Base-by-base conservation (phyloP, 1,140 invertebrate species). In the Idris sp. region DNA sequence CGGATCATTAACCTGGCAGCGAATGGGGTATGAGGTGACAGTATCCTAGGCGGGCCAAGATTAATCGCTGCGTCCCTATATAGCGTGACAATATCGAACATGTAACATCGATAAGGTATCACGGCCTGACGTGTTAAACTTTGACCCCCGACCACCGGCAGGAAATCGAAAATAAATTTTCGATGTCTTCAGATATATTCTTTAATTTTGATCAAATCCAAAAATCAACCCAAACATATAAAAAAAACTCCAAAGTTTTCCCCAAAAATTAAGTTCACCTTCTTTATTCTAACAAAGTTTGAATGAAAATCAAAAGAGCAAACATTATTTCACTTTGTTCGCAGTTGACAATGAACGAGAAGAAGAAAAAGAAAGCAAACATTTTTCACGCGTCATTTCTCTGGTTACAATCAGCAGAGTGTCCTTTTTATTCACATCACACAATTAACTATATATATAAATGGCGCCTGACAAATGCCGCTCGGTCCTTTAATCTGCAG, bases 71-170 rank as follows among this genome's bases (percentile, higher is more conserved):
- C 41, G 49, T 36, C 64, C 64, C 62, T 41, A n/a, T n/a, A n/a
- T n/a, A 28, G 68, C 41, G 62, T 76, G 73, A 76, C 77, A 76
- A 78, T 78, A 71, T 78, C 69, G 69, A 62, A 54, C 61, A 67
- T 72, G 68, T 78, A 68, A 64, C 69, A 69, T 69, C 69, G 40
- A 78, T 78, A 76, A 78, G 68, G 54, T 74, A 76, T 76, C 68
- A 67, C n/a, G 61, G 74, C 30, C 40, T 59, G 58, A 54, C 62
- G 28, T 64, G 69, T 76, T 61, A 48, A 72, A 76, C 69, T 76
- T 71, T 71, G 77, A 78, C 69, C 68, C 53, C 48, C 54, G 41
- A 30, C 18, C 31, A n/a, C 4, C 25, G 16, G n/a, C 16, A 30
- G 26, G 41, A 18, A 48, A 59, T 68, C 10, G 71, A 77, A 74